phyloP scores from a whole-genome alignment of 2,113 vertebrate genomes.

The Thryonomys swinderianus region DNA sequence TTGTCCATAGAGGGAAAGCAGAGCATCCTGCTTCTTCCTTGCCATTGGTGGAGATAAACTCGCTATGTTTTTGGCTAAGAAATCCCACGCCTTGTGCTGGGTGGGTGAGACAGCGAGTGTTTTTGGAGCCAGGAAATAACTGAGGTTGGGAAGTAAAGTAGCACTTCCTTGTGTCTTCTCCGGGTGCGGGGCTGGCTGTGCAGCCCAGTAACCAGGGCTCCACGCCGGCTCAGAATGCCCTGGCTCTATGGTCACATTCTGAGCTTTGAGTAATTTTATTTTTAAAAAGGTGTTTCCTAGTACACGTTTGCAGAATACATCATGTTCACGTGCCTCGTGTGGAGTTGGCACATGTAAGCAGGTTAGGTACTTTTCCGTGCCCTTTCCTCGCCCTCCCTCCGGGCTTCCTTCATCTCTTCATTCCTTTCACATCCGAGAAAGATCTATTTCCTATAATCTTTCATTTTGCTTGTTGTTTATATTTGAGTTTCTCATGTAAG shows the following conservation, averaged over 20 bases:
- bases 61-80: background rate
- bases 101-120: accelerated
- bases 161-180: background rate
- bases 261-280: background rate
- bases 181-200: background rate
- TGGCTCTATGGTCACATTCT: background rate
- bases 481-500: background rate
- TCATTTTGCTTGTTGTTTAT: background rate
- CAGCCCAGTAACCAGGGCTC: no score
- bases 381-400: background rate
- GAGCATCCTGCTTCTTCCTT: background rate
- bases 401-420: background rate
- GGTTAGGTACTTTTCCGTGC: background rate
- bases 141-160: background rate
- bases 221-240: accelerated
- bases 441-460: background rate
- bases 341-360: background rate
- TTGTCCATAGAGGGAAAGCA: background rate
- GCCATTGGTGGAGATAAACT: background rate
- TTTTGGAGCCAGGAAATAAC: background rate
- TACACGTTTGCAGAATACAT: background rate
- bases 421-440: background rate
- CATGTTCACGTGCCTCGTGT: background rate
- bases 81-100: background rate
- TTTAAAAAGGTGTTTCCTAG: background rate